Evolutionary conservation across 2,888 invertebrate genomes (phyloP), one percentile per base, ranked within the genome.

Genomic region (Temnothorax unifasciatus): DNA sequence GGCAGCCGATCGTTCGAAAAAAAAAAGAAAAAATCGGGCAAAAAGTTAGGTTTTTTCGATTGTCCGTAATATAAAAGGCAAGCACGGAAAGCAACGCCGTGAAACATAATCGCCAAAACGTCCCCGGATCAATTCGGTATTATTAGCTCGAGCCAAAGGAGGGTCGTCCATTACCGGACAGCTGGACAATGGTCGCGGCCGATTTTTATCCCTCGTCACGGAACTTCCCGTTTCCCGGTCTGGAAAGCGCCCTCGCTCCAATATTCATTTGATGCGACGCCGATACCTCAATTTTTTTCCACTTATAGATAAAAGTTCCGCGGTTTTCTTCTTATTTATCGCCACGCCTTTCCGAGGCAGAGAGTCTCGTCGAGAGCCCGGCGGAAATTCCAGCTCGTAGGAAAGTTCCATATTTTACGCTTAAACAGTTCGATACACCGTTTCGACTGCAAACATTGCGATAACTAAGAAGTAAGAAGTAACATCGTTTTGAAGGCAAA

Each of bases 41-140:
- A 90, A 92, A 91, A 89, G 73, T 85, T 86, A 54, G 66, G 64
- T 85, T 83, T 87, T 34, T 83, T 85, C 77, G 47, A 71, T 61
- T 29, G 34, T 76, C 81, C 77, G 88, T 88, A 90, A 92, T 93
- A 93, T 29, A 93, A 94, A 93, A 92, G 92, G 92, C 91, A 91
- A 91, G 86, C 92, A 47, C 47, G 71, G 38, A 25, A 68, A 77
- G 76, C 47, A 88, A 85, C 77, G 86, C 86, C 88, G 89, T 92
- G 93, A 93, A 94, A 94, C 92, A 92, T 93, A 93, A 94, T 94
- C 93, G 91, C 86, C 87, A 89, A 90, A 89, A 91, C 90, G 93
- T 92, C 92, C 89, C 89, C 91, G 91, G 92, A 93, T 93, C 93
- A 93, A 92, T 92, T 93, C 91, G 86, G 90, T 89, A 92, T 93